A percentile compares a stretch with the other conserved stretches of the same genome.
Conservation (phyloP, 2,113 vertebrate species). For the Bufo bufo region DNA sequence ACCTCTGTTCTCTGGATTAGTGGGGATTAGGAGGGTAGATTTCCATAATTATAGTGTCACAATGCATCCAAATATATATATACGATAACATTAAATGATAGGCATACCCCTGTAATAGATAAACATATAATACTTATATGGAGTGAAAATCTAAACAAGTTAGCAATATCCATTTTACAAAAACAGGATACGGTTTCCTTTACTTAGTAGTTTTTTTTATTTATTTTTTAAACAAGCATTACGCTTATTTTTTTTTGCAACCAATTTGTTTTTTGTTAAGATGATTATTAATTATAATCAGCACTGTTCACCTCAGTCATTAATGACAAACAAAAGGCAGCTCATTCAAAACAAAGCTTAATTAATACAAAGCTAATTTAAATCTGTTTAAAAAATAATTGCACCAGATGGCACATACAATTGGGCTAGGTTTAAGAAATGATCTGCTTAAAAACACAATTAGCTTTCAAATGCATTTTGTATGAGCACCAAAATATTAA, state of each 20-base stretch:
- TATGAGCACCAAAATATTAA: constrained; percentile 12
- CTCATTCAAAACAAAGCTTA: constrained; percentile 35
- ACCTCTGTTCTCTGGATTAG: too few relatives aligned
- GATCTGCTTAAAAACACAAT: constrained; percentile 42
- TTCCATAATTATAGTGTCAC: too few relatives aligned
- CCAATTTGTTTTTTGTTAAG: constrained; percentile 5
- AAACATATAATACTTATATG: not conserved
- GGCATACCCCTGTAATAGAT: not conserved
- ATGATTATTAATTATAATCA: constrained; percentile 31
- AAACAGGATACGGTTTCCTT: not conserved
- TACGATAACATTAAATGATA: too few relatives aligned
- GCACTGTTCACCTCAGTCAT: constrained; percentile 23
- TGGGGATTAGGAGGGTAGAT: too few relatives aligned
- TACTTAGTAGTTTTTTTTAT: constrained; percentile 41
- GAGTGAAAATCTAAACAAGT: not conserved
- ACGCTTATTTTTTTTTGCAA: not conserved
- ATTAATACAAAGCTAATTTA: constrained; percentile 21
- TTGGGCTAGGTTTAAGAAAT: constrained; percentile 26
- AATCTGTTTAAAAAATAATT: constrained; percentile 26
- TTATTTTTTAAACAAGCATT: not conserved
- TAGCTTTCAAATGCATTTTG: constrained; percentile 31
- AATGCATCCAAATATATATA: too few relatives aligned
- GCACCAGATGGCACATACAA: constrained; percentile 18
- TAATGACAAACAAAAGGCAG: constrained; percentile 31
- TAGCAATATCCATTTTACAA: not conserved